These are phyloP conservation scores for Ceratotherium simum DNA, from an alignment of 2,113 vertebrate genomes.

Conservation along the genomic window DNA sequence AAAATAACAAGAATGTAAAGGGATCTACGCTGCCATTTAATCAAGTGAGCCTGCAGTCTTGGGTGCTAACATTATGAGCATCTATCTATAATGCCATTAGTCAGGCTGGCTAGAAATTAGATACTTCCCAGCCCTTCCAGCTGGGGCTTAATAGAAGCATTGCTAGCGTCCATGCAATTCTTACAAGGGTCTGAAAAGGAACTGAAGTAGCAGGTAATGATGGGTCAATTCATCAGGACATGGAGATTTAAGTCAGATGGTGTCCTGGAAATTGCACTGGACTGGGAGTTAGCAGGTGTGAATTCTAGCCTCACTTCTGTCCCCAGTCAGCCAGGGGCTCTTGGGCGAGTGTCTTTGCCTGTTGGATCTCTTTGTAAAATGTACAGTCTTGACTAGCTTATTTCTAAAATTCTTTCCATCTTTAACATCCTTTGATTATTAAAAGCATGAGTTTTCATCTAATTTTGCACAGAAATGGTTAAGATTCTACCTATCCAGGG, in stretches of 20 bases:
- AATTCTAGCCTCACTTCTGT: neutral
- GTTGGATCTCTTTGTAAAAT: neutral
- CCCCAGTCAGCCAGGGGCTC: neutral
- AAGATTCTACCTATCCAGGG: neutral
- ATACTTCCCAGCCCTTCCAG: conserved; percentile 48
- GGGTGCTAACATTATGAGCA: conserved; percentile 64
- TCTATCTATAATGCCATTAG: conserved; percentile 59
- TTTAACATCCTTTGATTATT: neutral
- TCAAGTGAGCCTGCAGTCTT: conserved; percentile 8
- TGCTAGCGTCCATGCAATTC: neutral
- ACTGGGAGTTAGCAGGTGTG: neutral
- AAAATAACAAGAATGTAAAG: conserved; percentile 62
- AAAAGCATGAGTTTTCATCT: conserved; percentile 1
- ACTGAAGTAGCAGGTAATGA: neutral
- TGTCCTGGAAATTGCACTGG: neutral
- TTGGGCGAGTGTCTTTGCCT: neutral
- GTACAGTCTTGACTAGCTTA: neutral
- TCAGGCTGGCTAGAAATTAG: conserved; percentile 62
- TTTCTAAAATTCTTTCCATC: neutral
- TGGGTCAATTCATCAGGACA: neutral
- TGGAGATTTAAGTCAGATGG: neutral
- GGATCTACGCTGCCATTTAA: conserved; percentile 1
- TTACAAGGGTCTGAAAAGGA: conserved; percentile 31
- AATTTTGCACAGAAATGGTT: neutral
- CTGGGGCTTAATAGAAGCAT: conserved; percentile 32